Percentiles rank a stretch among this genome's conserved stretches.
Conservation (phyloP, 1,140 invertebrate genomes). For the Brachionus angularis region DNA sequence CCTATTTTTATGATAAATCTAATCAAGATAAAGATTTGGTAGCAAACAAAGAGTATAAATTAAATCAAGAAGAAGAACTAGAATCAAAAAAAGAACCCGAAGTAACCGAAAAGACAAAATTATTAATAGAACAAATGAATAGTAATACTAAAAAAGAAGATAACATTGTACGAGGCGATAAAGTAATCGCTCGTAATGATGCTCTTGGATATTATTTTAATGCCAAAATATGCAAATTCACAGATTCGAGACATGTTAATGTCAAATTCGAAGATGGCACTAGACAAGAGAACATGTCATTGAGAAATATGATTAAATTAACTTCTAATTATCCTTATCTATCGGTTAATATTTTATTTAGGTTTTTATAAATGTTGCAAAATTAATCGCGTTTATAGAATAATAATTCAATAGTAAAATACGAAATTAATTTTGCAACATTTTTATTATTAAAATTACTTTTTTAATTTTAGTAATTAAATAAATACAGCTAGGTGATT, state of each 20-base stretch:
- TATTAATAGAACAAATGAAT: background rate
- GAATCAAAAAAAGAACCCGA: background rate
- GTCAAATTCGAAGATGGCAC: conserved; percentile 12
- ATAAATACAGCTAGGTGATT: conserved; percentile 3
- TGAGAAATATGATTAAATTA: conserved; percentile 5
- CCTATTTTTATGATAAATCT: background rate
- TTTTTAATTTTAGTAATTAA: background rate
- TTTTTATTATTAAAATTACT: background rate
- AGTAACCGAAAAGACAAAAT: background rate
- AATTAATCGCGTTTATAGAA: too few relatives aligned
- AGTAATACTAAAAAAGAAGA: background rate
- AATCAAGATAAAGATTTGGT: background rate
- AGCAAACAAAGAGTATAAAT: background rate
- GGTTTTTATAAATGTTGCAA: too few relatives aligned
- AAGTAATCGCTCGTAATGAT: conserved; percentile 6
- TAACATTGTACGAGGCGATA: background rate
- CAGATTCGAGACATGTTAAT: conserved; percentile 10
- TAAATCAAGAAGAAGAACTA: background rate
- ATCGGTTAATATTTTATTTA: background rate
- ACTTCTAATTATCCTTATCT: conserved; percentile 10
- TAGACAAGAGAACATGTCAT: background rate
- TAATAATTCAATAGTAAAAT: too few relatives aligned
- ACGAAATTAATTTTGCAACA: too few relatives aligned
- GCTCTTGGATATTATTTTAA: conserved; percentile 3
- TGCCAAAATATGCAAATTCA: conserved; percentile 8